Conservation (phyloP, 1,140 invertebrate genomes). For the Drosophila parabipectinata region DNA sequence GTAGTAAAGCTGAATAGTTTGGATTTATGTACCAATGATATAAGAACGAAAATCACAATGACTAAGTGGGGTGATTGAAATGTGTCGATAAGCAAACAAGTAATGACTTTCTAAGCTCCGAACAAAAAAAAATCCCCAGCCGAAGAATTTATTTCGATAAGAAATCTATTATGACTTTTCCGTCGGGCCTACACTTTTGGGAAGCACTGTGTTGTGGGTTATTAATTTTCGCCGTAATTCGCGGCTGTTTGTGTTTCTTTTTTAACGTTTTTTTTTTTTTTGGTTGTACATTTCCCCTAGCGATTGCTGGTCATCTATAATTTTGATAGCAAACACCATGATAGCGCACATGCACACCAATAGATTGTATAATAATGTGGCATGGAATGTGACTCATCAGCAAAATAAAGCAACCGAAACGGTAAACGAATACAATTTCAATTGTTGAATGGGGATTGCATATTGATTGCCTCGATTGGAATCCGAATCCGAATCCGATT, state of each 20-base stretch:
- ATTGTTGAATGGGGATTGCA: constrained; percentile 47
- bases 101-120: background rate
- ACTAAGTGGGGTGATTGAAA: background rate
- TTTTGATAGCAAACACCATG: constrained; percentile 40
- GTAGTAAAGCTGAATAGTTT: background rate
- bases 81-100: background rate
- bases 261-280: constrained; percentile 13
- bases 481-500: constrained; percentile 21
- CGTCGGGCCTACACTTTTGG: background rate
- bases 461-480: constrained; percentile 22
- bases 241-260: constrained; percentile 8
- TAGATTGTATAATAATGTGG: constrained; percentile 56
- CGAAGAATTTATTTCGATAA: constrained; percentile 1
- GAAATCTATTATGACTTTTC: background rate
- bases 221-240: constrained; percentile 47
- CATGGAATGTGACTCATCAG: constrained; percentile 43
- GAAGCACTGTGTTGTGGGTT: constrained; percentile 7
- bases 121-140: background rate
- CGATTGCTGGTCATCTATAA: constrained; percentile 48
- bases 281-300: constrained; percentile 15
- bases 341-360: constrained; percentile 13
- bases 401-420: constrained; percentile 17
- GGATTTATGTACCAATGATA: background rate
- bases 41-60: background rate
- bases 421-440: constrained; percentile 30